These are phyloP conservation scores for Anguilla obscura DNA, from an alignment of 2,797 vertebrate species.

Conservation along the genomic window DNA sequence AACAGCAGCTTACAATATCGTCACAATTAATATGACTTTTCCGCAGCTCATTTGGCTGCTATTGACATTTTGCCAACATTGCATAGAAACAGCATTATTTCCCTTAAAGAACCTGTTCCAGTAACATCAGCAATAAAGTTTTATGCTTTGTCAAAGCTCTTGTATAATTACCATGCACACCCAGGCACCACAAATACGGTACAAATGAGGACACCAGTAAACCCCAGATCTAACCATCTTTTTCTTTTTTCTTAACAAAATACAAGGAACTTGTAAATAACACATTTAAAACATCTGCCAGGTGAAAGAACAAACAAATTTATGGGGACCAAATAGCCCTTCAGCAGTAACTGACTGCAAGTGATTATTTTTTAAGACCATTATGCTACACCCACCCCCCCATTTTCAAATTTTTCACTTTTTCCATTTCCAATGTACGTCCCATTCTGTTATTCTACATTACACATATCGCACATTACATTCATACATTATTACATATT, in stretches of 20 bases:
- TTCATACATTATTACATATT: neutral
- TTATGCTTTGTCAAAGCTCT: neutral
- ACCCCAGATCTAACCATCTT: neutral
- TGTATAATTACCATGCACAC: neutral
- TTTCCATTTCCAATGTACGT: neutral
- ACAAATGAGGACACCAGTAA: neutral
- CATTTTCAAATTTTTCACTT: too few species aligned
- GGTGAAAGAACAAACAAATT: neutral
- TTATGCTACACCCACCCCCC: neutral
- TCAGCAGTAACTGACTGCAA: neutral
- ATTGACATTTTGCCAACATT: neutral
- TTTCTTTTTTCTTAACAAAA: neutral
- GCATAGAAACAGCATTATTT: neutral
- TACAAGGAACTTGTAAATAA: neutral
- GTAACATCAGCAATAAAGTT: neutral
- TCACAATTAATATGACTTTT: neutral
- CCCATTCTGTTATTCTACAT: neutral
- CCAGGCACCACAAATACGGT: neutral
- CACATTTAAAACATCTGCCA: neutral
- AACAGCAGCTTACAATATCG: neutral
- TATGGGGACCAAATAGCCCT: neutral
- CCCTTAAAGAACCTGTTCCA: neutral
- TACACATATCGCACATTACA: neutral
- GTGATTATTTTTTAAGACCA: neutral
- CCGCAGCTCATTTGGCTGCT: neutral